A percentile compares a stretch with the other conserved stretches of the same genome.
These are phyloP conservation scores for Listrodromus nycthemerus DNA, from an alignment of 2,888 invertebrate species.

Conservation along the genomic window DNA sequence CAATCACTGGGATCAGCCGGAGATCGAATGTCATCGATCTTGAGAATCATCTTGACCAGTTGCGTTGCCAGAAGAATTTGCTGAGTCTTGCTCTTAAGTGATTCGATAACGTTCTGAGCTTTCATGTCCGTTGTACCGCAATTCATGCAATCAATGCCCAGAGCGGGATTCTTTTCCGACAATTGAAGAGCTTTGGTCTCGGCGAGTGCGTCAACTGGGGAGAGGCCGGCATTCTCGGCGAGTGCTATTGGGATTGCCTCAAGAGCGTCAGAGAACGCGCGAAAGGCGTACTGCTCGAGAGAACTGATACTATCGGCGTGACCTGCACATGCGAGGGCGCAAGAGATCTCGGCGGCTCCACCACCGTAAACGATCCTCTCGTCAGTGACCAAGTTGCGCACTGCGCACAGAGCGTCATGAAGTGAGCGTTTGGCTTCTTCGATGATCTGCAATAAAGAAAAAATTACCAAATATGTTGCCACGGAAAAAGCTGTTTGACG, in stretches of 20 bases:
- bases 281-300: slow-evolving; percentile 98
- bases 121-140: slow-evolving; percentile 96
- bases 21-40: slow-evolving; percentile 97
- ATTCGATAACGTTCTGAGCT: slow-evolving; percentile 97
- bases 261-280: slow-evolving; percentile 97
- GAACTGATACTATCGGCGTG: slow-evolving; percentile 95
- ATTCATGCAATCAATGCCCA: slow-evolving; percentile 98
- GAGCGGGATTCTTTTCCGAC: slow-evolving; percentile 91
- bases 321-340: slow-evolving; percentile 95
- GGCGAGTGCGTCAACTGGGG: slow-evolving; percentile 96
- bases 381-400: slow-evolving; percentile 90
- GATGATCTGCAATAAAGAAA: slow-evolving; percentile 86
- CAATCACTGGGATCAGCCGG: slow-evolving; percentile 81
- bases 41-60: slow-evolving; percentile 99
- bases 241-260: slow-evolving; percentile 97
- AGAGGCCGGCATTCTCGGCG: slow-evolving; percentile 97
- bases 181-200: slow-evolving; percentile 96
- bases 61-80: slow-evolving; percentile 98
- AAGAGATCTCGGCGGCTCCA: slow-evolving; percentile 98
- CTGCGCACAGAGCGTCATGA: slow-evolving; percentile 91
- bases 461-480: slow-evolving; percentile 14
- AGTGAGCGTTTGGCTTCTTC: slow-evolving; percentile 91
- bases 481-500: neutral
- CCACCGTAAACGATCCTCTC: slow-evolving; percentile 97
- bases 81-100: slow-evolving; percentile 98